Evolutionary conservation across 2,113 vertebrate genomes (phyloP).

Genomic region (Apodemus speciosus): DNA sequence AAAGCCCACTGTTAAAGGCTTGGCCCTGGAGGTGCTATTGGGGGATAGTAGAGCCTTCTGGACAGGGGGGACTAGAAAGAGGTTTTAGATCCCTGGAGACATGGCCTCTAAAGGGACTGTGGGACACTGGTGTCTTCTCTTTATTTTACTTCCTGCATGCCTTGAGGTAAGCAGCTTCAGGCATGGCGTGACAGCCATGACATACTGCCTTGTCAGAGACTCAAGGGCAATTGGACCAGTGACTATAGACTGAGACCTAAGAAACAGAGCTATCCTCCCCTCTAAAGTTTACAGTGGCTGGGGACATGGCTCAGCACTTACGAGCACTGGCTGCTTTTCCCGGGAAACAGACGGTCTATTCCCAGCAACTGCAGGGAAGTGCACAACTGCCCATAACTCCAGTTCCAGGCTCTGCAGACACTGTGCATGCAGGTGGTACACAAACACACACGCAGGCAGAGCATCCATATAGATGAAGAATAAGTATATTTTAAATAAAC

Average conservation of each 20-base stretch:
- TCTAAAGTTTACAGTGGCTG: not conserved
- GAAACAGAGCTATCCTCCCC: not conserved
- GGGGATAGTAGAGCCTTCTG: not conserved
- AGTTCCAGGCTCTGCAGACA: not conserved
- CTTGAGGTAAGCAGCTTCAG: not conserved
- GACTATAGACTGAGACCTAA: not conserved
- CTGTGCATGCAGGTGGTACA: not conserved
- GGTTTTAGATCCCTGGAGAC: not conserved
- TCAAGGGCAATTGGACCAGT: not conserved
- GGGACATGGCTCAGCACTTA: not conserved
- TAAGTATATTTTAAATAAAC: not conserved
- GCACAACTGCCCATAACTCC: not conserved
- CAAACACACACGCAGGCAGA: not conserved
- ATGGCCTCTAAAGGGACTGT: not conserved
- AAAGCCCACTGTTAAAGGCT: not conserved
- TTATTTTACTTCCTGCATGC: not conserved
- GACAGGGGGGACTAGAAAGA: not conserved
- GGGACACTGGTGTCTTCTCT: not conserved
- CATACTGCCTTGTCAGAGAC: too few relatives aligned
- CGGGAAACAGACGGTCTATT: not conserved
- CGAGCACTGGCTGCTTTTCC: not conserved
- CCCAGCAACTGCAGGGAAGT: not conserved
- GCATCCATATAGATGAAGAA: not conserved
- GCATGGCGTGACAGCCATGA: not conserved
- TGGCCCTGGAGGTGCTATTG: not conserved